Evolutionary conservation across 1,140 invertebrate species (phyloP).

Genomic region (Formica selysi): DNA sequence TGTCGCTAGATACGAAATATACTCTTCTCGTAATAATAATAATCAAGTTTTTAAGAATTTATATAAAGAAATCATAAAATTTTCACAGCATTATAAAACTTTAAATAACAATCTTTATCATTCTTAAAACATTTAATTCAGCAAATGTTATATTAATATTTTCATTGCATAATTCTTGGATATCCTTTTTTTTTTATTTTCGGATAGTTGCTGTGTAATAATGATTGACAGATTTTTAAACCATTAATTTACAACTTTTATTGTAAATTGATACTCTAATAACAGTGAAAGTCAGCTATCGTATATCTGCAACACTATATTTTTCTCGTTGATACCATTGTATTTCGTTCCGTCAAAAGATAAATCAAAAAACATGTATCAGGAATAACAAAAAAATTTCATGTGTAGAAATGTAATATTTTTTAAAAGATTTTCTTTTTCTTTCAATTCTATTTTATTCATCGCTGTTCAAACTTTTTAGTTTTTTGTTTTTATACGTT

Average conservation of each 20-base stretch:
- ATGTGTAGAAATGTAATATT: background rate
- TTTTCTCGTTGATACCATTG: background rate
- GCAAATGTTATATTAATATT: background rate
- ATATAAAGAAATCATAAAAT: conserved; percentile 13
- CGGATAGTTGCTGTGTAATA: background rate
- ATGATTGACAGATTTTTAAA: background rate
- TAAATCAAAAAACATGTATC: background rate
- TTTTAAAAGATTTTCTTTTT: background rate
- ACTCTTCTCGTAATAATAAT: background rate
- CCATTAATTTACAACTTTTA: background rate
- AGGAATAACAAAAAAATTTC: background rate
- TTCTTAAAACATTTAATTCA: conserved; percentile 5
- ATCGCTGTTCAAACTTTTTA: background rate
- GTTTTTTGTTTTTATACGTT: background rate
- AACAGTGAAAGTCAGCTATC: background rate
- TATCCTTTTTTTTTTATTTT: background rate
- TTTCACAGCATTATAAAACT: conserved; percentile 23
- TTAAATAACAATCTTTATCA: background rate
- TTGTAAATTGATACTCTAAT: background rate
- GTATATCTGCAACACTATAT: background rate
- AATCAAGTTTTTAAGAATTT: conserved; percentile 2
- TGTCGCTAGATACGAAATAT: background rate
- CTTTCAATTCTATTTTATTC: conserved; percentile 1
- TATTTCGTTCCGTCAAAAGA: background rate
- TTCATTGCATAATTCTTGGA: background rate